phyloP scores from a whole-genome alignment of 2,888 invertebrate species.

The Chaitophorus viminalis region DNA sequence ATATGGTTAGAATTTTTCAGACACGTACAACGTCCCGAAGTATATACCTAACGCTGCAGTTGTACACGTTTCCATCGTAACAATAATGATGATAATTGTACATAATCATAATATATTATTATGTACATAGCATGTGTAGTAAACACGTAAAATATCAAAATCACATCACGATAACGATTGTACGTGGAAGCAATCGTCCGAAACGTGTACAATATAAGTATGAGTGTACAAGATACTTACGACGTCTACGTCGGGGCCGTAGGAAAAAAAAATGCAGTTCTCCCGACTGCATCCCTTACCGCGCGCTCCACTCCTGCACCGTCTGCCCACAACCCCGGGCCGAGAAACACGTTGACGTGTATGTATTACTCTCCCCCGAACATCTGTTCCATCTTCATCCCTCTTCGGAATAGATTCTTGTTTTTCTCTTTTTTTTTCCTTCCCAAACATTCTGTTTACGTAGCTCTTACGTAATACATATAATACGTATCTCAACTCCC shows the following conservation, averaged over 20 bases:
- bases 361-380: slow-evolving; percentile 6
- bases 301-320: neutral
- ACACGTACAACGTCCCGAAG: neutral
- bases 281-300: neutral
- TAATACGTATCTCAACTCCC: slow-evolving; percentile 12
- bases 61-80: too few relatives aligned
- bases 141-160: too few relatives aligned
- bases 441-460: slow-evolving; percentile 38
- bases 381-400: slow-evolving; percentile 33
- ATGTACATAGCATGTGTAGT: too few relatives aligned
- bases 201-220: too few relatives aligned
- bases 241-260: neutral
- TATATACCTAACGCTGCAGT: neutral
- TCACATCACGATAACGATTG: too few relatives aligned
- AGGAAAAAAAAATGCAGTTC: neutral
- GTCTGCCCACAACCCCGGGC: neutral
- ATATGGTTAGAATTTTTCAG: neutral
- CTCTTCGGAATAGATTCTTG: neutral
- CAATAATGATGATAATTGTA: too few relatives aligned
- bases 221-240: neutral
- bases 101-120: too few relatives aligned
- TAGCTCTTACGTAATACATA: slow-evolving; percentile 36
- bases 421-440: slow-evolving; percentile 9
- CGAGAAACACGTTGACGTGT: neutral
- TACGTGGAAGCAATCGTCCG: too few relatives aligned